Evolutionary conservation across 2,888 invertebrate species (phyloP).

Genomic region (Melanargia galathea): DNA sequence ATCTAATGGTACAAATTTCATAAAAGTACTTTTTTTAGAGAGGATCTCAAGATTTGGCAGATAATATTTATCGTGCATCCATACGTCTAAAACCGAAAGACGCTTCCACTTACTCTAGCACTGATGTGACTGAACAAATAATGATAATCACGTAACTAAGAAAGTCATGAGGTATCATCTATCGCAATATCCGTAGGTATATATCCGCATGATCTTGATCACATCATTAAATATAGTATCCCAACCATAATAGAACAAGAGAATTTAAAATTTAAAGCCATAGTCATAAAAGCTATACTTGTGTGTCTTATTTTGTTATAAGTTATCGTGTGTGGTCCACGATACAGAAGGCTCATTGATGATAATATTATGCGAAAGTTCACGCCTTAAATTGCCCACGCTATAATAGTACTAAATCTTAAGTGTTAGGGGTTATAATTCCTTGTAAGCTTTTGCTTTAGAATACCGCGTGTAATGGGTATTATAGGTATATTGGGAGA

Average conservation of each 20-base stretch:
- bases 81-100: too few species aligned
- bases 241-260: not conserved
- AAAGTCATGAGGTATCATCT: slow-evolving; percentile 33
- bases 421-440: slow-evolving; percentile 3
- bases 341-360: slow-evolving; percentile 16
- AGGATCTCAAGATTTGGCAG: too few species aligned
- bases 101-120: too few species aligned
- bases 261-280: not conserved
- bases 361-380: slow-evolving; percentile 11
- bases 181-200: slow-evolving; percentile 36
- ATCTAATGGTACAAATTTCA: too few species aligned
- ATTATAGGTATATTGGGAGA: slow-evolving; percentile 38
- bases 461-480: slow-evolving; percentile 16
- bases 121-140: slow-evolving; percentile 29
- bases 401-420: not conserved
- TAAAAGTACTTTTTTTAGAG: too few species aligned
- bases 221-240: not conserved
- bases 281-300: slow-evolving; percentile 20
- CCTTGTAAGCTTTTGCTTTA: not conserved
- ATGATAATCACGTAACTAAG: slow-evolving; percentile 40
- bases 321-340: slow-evolving; percentile 26
- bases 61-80: too few species aligned
- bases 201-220: slow-evolving; percentile 32
- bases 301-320: slow-evolving; percentile 14
- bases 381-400: not conserved